A percentile compares a stretch with the other conserved stretches of the same genome.
Conservation (phyloP, 2,113 vertebrate genomes). For the Plestiodon gilberti region DNA sequence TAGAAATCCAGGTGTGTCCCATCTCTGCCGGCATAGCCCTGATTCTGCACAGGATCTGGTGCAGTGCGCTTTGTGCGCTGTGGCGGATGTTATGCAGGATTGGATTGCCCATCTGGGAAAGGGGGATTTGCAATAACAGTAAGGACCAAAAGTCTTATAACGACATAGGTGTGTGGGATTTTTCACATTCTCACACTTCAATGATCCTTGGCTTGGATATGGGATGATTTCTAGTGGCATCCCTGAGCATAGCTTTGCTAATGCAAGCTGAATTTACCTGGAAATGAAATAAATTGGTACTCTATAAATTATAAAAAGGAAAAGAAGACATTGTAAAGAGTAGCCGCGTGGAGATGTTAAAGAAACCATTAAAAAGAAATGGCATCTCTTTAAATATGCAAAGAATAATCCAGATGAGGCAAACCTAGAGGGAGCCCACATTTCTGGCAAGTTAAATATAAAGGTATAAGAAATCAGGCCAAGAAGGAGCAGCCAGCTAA, state of each 20-base stretch:
- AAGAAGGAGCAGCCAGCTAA: not conserved
- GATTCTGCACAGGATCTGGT: too few species aligned
- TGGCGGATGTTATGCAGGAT: too few species aligned
- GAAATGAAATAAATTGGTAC: not conserved
- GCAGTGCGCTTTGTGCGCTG: too few species aligned
- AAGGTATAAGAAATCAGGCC: not conserved
- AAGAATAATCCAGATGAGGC: not conserved
- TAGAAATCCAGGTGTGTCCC: not conserved
- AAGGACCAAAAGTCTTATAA: not conserved
- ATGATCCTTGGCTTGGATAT: not conserved
- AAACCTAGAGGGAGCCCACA: not conserved
- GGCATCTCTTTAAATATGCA: not conserved
- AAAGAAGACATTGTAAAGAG: not conserved
- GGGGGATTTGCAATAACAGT: not conserved
- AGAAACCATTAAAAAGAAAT: not conserved
- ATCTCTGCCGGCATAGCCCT: too few species aligned
- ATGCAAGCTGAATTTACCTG: not conserved
- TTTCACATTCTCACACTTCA: not conserved
- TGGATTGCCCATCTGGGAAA: too few species aligned
- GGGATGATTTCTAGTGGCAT: not conserved
- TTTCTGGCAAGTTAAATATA: conserved; percentile 7
- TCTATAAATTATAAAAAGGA: not conserved
- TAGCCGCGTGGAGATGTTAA: not conserved
- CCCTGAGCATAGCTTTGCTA: not conserved
- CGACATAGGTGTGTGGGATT: not conserved